Conservation (phyloP, 2,888 invertebrate genomes). For the Choristoneura rosaceana region DNA sequence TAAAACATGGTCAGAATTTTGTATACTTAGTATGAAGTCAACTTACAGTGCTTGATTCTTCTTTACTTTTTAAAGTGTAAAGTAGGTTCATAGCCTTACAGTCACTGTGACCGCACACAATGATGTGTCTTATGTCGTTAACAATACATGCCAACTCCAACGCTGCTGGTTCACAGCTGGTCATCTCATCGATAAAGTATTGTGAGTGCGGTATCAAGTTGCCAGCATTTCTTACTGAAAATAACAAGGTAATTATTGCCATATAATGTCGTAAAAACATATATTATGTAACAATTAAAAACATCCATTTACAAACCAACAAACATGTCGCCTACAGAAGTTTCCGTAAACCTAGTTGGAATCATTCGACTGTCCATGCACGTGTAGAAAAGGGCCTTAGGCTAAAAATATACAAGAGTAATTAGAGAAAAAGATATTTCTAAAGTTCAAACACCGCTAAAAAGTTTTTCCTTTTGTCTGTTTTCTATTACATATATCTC, state of each 20-base stretch:
- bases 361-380: constrained; percentile 99
- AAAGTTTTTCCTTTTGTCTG: neutral
- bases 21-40: too few relatives aligned
- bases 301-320: constrained; percentile 87
- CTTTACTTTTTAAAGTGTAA: constrained; percentile 91
- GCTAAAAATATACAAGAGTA: constrained; percentile 86
- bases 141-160: constrained; percentile 97
- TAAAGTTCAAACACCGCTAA: neutral
- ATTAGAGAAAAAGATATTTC: neutral
- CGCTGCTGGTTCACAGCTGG: constrained; percentile 98
- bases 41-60: constrained; percentile 86
- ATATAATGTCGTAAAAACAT: neutral
- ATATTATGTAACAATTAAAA: neutral
- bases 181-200: constrained; percentile 93
- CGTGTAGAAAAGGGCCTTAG: constrained; percentile 98
- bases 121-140: constrained; percentile 95
- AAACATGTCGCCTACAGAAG: constrained; percentile 99
- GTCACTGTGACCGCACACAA: constrained; percentile 99
- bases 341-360: constrained; percentile 97
- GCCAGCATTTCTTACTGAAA: constrained; percentile 97
- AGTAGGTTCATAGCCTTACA: constrained; percentile 99
- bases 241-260: constrained; percentile 27
- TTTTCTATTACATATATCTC: neutral
- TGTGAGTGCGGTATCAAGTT: constrained; percentile 97
- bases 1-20: too few relatives aligned